Percentiles rank a stretch among this genome's conserved stretches.
phyloP scores from a whole-genome alignment of 1,140 invertebrate genomes.

The Atta colombica region DNA sequence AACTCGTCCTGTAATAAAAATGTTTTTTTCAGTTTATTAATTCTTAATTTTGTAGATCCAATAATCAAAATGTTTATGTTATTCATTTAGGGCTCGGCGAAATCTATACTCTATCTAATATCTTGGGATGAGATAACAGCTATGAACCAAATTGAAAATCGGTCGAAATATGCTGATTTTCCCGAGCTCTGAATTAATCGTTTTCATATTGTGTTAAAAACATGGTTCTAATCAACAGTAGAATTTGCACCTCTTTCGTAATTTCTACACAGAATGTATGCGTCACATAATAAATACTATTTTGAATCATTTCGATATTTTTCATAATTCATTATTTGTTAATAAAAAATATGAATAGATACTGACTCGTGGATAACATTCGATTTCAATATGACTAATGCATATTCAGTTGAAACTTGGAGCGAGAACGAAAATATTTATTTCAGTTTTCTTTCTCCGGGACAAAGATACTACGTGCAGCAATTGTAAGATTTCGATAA shows the following conservation, averaged over 20 bases:
- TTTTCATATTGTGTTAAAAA: no score
- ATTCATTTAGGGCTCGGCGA: no score
- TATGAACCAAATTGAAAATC: no score
- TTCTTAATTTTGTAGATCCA: background rate
- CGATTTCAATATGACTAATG: background rate
- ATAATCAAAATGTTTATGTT: no score
- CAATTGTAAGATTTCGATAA: background rate
- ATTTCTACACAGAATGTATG: no score
- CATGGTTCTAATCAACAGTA: no score
- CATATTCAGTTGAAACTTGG: background rate
- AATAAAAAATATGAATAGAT: background rate
- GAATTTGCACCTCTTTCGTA: no score
- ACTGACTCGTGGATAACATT: background rate
- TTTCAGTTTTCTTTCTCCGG: background rate
- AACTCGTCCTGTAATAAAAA: background rate
- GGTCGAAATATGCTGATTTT: no score
- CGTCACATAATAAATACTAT: background rate
- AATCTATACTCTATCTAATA: no score
- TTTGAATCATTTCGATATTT: background rate
- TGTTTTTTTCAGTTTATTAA: background rate
- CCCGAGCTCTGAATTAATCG: no score
- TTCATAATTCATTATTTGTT: background rate
- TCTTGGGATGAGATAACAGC: no score
- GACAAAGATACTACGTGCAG: background rate
- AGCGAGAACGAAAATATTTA: background rate